Conservation (phyloP, 2,797 vertebrate species). For the Euphonia xanthogaster region DNA sequence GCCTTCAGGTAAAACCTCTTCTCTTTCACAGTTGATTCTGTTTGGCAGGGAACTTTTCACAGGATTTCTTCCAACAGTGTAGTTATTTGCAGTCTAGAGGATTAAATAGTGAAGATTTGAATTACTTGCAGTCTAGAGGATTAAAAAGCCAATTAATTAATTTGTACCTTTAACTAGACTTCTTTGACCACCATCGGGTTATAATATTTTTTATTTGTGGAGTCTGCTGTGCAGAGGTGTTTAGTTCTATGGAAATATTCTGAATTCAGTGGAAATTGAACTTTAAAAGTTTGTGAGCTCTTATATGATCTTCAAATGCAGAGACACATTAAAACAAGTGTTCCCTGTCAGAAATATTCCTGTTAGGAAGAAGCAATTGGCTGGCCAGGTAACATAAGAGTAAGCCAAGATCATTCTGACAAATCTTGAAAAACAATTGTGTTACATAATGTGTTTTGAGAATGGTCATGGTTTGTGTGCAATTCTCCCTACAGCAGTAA, state of each 20-base stretch:
- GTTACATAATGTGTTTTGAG: background rate
- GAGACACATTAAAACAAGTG: background rate
- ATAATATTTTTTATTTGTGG: background rate
- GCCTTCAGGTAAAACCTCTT: conserved; percentile 68
- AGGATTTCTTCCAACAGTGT: background rate
- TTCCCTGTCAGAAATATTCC: background rate
- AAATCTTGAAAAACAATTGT: background rate
- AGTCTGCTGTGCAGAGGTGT: background rate
- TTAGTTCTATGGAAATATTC: background rate
- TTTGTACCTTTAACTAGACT: background rate
- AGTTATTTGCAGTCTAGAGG: background rate
- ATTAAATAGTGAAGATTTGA: background rate
- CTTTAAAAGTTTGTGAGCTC: background rate
- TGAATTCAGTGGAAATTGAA: background rate
- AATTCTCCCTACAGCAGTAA: background rate
- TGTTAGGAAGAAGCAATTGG: background rate
- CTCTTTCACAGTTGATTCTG: background rate
- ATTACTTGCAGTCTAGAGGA: background rate
- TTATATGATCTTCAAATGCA: background rate
- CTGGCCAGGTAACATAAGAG: background rate
- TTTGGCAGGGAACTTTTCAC: background rate
- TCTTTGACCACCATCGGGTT: background rate
- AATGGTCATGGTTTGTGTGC: background rate
- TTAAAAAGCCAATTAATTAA: background rate
- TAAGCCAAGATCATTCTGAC: background rate